Base-by-base conservation (phyloP, 2,113 vertebrate species). In the Perca fluviatilis region DNA sequence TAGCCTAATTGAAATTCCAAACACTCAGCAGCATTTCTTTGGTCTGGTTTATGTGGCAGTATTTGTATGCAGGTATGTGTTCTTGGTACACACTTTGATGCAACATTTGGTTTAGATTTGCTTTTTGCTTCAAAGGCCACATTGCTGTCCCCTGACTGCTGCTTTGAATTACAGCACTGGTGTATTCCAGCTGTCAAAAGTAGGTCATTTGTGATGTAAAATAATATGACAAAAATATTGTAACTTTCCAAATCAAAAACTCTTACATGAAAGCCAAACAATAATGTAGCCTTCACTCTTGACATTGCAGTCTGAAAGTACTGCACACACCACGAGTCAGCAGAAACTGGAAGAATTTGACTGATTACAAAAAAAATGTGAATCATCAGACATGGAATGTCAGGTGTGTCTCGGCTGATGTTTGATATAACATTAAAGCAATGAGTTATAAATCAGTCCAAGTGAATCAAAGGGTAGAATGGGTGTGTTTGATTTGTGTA, bases 401-500 rank as follows among this genome's bases (percentile, higher is more conserved):
- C 23, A 85, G 60, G 71, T 25, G 66, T 57, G 72, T 62, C 54
- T 43, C 2, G 0, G 61, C 4, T 64, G 14, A 47, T 77, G n/a
- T 73, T 46, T 63, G 18, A 69, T 30, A 14, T 27, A 25, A 54
- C 53, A 63, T 51, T 33, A 66, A 25, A 23, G 25, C 19, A 54
- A 58, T 16, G 57, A 23, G 51, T 21, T 40, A 72, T 57, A 62
- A 88, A 65, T 88, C 54, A 64, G 40, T 18, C 27, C 51, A 57
- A 53, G 11, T 25, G 27, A 67, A 43, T 56, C 18, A 69, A 73
- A 74, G 61, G 46, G 50, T 67, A 54, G 11, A 75, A 69, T 8
- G 70, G 66, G 83, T 80, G 75, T 84, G 88, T 89, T 83, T 86
- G 50, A 82, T 89, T 47, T 81, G 72, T 84, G 54, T 69, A 50